Percentiles rank a stretch among this genome's conserved stretches.
These are phyloP conservation scores for Scaptomyza cyrtandrae DNA, from an alignment of 2,888 invertebrate species.

Conservation along the genomic window DNA sequence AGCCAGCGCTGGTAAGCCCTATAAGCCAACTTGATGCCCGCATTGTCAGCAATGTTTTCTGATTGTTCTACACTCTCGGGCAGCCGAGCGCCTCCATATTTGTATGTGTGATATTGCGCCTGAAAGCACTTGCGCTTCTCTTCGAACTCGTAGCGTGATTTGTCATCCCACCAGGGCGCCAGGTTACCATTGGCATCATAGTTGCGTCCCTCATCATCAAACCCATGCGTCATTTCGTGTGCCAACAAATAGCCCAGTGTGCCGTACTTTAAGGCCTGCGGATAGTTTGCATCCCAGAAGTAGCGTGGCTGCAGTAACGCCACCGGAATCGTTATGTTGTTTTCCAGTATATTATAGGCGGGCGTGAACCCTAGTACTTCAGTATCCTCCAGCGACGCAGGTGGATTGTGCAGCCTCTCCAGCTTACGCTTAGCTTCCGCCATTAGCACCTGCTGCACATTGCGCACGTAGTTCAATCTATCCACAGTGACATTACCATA, in stretches of 20 bases:
- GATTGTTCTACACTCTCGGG: conserved; percentile 66
- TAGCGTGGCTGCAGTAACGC: conserved; percentile 78
- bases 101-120: conserved; percentile 78
- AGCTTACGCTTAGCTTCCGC: conserved; percentile 27
- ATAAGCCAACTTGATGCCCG: conserved; percentile 80
- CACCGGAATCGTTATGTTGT: conserved; percentile 79
- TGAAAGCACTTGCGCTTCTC: conserved; percentile 78
- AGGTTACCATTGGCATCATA: conserved; percentile 71
- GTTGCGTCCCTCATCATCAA: conserved; percentile 78
- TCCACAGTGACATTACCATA: conserved; percentile 61
- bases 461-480: conserved; percentile 64
- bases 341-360: conserved; percentile 69
- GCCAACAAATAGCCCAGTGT: conserved; percentile 80
- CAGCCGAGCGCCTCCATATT: conserved; percentile 61
- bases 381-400: conserved; percentile 38
- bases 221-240: conserved; percentile 82
- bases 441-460: conserved; percentile 67
- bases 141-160: conserved; percentile 73
- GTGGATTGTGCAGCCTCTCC: conserved; percentile 38
- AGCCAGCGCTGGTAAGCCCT: conserved; percentile 79
- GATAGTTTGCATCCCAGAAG: conserved; percentile 78
- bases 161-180: conserved; percentile 78
- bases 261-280: conserved; percentile 77
- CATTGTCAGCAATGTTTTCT: conserved; percentile 83
- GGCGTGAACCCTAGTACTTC: conserved; percentile 68